These are phyloP conservation scores for Coelinius sp. DNA, from an alignment of 2,888 invertebrate genomes.

Conservation along the genomic window DNA sequence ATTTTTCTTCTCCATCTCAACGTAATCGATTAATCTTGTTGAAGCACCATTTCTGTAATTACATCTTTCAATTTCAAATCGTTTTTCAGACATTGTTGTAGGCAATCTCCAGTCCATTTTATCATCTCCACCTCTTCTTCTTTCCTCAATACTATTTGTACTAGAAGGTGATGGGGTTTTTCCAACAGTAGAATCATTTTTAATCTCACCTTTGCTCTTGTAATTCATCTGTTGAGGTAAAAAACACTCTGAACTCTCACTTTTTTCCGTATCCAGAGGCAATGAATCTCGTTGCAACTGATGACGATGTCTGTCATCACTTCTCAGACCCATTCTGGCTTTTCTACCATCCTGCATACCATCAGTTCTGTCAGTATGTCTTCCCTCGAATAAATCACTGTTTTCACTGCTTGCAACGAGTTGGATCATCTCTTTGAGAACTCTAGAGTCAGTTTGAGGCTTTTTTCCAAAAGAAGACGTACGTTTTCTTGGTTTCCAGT, in stretches of 20 bases:
- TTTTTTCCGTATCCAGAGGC: constrained; percentile 58
- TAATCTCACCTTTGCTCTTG: neutral
- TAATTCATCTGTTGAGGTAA: constrained; percentile 54
- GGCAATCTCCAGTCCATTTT: constrained; percentile 70
- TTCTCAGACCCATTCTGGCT: constrained; percentile 65
- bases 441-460: constrained; percentile 48
- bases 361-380: constrained; percentile 63
- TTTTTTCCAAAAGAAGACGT: constrained; percentile 48
- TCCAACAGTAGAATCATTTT: neutral
- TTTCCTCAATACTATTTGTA: neutral
- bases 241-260: constrained; percentile 68
- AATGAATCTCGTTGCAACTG: constrained; percentile 43
- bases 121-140: constrained; percentile 19
- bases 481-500: constrained; percentile 60
- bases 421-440: constrained; percentile 54
- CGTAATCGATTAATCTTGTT: constrained; percentile 67
- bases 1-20: constrained; percentile 72
- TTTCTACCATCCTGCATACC: constrained; percentile 63
- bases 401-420: constrained; percentile 50
- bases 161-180: neutral
- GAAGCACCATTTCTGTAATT: constrained; percentile 59
- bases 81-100: constrained; percentile 71
- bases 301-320: constrained; percentile 52
- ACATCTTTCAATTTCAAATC: constrained; percentile 65
- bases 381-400: constrained; percentile 64